Conservation (phyloP, 2,797 vertebrate genomes). For the Epinephelus malabaricus region DNA sequence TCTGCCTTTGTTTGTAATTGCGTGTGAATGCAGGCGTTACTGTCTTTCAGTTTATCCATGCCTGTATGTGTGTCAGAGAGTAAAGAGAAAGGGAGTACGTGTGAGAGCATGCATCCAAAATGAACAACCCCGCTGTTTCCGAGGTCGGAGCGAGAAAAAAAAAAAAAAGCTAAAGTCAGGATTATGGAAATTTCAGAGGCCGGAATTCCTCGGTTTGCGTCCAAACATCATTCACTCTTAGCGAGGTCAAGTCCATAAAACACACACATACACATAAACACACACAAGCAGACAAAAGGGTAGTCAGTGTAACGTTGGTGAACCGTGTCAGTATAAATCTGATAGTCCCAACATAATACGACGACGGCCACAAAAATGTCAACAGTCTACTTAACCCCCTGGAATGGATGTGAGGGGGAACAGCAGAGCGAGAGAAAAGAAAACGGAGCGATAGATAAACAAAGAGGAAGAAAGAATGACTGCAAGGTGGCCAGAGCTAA, state of each 20-base stretch:
- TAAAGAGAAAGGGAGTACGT: not conserved
- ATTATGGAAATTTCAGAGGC: constrained; percentile 77
- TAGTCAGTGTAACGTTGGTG: constrained; percentile 69
- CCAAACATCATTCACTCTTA: constrained; percentile 70
- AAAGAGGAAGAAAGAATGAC: constrained; percentile 41
- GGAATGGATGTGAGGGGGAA: constrained; percentile 69
- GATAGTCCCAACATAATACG: constrained; percentile 76
- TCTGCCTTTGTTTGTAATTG: constrained; percentile 33
- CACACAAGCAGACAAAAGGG: constrained; percentile 65
- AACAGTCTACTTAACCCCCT: constrained; percentile 79
- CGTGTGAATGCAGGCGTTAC: constrained; percentile 15
- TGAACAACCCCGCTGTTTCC: constrained; percentile 50
- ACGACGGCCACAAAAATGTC: constrained; percentile 79
- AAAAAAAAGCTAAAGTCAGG: constrained; percentile 46
- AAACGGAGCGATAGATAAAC: constrained; percentile 56
- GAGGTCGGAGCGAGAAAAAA: constrained; percentile 21
- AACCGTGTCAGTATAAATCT: constrained; percentile 76
- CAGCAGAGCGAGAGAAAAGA: constrained; percentile 37
- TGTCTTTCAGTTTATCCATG: not conserved
- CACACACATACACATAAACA: constrained; percentile 51
- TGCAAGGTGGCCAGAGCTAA: constrained; percentile 60
- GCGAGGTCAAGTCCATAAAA: constrained; percentile 75
- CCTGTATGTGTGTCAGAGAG: not conserved
- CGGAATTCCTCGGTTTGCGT: constrained; percentile 72
- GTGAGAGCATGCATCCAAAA: constrained; percentile 40